These are phyloP conservation scores for Lepidonotus clava DNA, from an alignment of 2,888 invertebrate species.

Conservation along the genomic window DNA sequence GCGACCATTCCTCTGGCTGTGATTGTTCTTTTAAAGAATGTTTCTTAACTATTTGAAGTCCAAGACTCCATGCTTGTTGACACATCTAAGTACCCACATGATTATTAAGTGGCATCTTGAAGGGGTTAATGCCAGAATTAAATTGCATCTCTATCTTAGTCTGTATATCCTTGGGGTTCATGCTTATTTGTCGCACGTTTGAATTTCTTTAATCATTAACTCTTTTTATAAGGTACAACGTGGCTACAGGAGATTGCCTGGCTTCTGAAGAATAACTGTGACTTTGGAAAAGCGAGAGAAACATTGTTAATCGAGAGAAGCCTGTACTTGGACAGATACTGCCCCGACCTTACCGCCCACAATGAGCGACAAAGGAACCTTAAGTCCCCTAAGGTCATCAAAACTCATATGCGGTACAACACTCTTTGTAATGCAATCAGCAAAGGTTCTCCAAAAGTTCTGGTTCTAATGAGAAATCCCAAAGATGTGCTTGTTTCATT, in stretches of 20 bases:
- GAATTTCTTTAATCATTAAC: no score
- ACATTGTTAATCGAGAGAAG: not conserved
- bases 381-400: not conserved
- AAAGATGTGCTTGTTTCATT: not conserved
- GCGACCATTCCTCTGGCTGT: no score
- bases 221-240: not conserved
- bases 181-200: no score
- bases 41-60: no score
- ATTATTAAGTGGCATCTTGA: no score
- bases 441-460: not conserved
- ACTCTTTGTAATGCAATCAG: not conserved
- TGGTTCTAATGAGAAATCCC: slow-evolving; percentile 17
- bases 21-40: no score
- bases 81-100: no score
- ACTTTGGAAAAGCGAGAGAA: not conserved
- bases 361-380: not conserved
- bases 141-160: no score
- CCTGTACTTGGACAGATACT: not conserved
- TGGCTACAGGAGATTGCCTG: not conserved
- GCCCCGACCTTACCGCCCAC: not conserved
- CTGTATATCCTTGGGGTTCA: no score
- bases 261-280: not conserved
- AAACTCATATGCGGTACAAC: not conserved
- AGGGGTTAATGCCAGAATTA: no score
- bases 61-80: no score